Evolutionary conservation across 2,888 invertebrate species (phyloP), one percentile per base, ranked within the genome.

Genomic region (Acrobeloides nanus): DNA sequence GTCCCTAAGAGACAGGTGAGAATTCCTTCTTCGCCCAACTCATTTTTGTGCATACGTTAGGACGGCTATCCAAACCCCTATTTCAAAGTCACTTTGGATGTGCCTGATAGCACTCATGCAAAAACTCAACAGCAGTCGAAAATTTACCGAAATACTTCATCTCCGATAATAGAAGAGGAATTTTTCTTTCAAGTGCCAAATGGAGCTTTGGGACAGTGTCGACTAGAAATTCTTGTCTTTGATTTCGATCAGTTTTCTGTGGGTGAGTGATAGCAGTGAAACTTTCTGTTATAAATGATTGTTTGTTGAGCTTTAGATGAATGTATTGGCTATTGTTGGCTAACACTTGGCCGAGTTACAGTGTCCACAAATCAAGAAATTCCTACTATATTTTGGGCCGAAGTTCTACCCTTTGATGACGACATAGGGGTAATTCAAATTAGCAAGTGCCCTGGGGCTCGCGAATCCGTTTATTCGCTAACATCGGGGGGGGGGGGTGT

Each of bases 331-430:
- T 65, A 65, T 38, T 70, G 68, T 37, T 65, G 63, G 64, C 48
- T 71, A 31, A 57, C 57, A 8, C 15, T 61, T 1, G 53, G 52
- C 3, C 38, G 64, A 15, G 45, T 73, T 10, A 58, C 59, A 12
- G 56, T 63, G 32, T 59, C 66, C 18, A 58, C 57, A 17, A 57
- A 60, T 32, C 55, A 62, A 18, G 53, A 54, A 8, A 26, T 50
- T 24, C 67, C 68, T 4, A 71, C 72, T 20, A 54, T 62, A n/a
- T 72, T 72, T 55, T 73, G 69, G 69, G 72, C 72, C 15, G 72
- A 72, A 55, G 67, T 72, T 1, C 51, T 72, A 12, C 66, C 70
- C 4, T 58, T 57, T 31, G 65, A 74, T 57, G 76, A 76, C 20
- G 78, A 59, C 42, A 46, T 43, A 35, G 66, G 61, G 18, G 57